Base-by-base conservation (phyloP, 2,888 invertebrate species). In the Mechanitis mazaeus region DNA sequence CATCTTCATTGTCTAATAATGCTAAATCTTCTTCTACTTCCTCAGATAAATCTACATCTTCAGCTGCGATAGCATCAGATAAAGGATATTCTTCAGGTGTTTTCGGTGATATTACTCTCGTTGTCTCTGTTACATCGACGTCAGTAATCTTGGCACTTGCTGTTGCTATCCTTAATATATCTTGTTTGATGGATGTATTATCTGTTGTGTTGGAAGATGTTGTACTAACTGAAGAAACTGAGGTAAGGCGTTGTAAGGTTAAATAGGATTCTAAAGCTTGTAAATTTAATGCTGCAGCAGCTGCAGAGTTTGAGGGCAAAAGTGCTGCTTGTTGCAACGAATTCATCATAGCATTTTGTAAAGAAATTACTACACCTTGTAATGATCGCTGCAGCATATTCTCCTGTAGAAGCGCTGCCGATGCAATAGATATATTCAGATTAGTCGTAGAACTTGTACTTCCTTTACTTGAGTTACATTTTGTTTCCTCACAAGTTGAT, bases 201-300 rank as follows among this genome's bases (percentile, higher is more conserved):
- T 67, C 83, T 64, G 87, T 87, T 53, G 81, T 72, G 55, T 78
- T 68, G 64, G 78, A 86, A 42, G 84, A 72, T 78, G 78, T 81
- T 64, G 72, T 79, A 66, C 81, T 86, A 58, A 91, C 88, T n/a
- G 92, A 89, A n/a, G 93, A 92, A 58, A 93, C 93, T 33, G 93
- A 91, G 56, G 95, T 94, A 59, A 96, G 91, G 69, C 96, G 92
- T 87, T 96, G 96, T 67, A 96, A 87, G 56, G 96, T 94, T 80
- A 96, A 91, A 87, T 96, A 96, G 54, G 95, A 96, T 90, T 96
- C 96, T 65, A 96, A 86, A 38, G 96, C 96, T 86, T 96, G 96
- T 45, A 96, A 91, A 81, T 96, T 96, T 31, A 96, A 90, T 0
- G 96, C 96, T 46, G 95, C 95, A 46, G 96, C 96, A 7, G 95